These are phyloP conservation scores for Gadus chalcogrammus DNA, from an alignment of 2,113 vertebrate species.

Conservation along the genomic window DNA sequence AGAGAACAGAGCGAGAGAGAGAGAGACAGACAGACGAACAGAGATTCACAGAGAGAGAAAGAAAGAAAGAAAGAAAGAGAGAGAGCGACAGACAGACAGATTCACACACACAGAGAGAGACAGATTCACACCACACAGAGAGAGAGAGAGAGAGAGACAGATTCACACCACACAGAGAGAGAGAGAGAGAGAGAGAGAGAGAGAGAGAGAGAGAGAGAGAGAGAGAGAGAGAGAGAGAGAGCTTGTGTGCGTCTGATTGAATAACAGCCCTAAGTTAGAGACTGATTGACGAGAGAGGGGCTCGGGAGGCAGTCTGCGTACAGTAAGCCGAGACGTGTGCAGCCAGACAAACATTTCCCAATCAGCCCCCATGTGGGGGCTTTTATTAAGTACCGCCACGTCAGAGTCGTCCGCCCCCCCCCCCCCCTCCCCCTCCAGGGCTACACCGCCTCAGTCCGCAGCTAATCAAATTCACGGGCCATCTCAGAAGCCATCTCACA, in stretches of 20 bases:
- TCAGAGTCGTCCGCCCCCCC: constrained; percentile 58
- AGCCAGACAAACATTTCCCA: constrained; percentile 76
- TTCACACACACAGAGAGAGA: neutral
- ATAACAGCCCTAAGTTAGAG: constrained; percentile 1
- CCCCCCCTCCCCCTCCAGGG: constrained; percentile 40
- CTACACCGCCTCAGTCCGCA: constrained; percentile 64
- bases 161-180: too few species aligned
- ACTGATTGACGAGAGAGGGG: constrained; percentile 30
- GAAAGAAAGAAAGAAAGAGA: too few species aligned
- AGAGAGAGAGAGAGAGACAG: too few species aligned
- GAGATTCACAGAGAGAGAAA: too few species aligned
- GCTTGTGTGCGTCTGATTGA: neutral
- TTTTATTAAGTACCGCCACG: constrained; percentile 77
- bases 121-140: too few species aligned
- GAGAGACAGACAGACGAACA: too few species aligned
- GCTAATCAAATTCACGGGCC: constrained; percentile 76
- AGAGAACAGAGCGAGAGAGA: too few species aligned
- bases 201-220: constrained; percentile 8
- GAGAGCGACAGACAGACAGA: neutral
- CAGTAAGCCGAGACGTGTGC: constrained; percentile 62
- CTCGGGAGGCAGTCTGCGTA: constrained; percentile 43
- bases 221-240: constrained; percentile 19
- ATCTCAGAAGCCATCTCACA: constrained; percentile 71
- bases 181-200: too few species aligned
- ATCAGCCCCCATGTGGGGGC: constrained; percentile 67